Evolutionary conservation across 2,797 vertebrate genomes (phyloP).

Genomic region (Enteromius anoplus): DNA sequence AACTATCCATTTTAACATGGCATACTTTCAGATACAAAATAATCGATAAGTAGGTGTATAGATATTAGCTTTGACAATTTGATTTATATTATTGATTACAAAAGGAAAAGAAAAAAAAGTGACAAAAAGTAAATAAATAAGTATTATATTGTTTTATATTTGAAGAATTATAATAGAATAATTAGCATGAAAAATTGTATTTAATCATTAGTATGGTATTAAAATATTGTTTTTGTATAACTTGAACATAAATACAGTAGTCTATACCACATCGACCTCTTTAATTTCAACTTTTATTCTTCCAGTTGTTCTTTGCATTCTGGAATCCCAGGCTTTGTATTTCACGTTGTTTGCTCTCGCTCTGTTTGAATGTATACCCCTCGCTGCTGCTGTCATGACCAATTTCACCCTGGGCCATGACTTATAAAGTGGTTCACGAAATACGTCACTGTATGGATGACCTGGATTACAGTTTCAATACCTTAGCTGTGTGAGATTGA

Average conservation of each 20-base stretch:
- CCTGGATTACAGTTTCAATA: conserved; percentile 19
- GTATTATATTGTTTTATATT: neutral
- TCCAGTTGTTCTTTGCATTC: conserved; percentile 30
- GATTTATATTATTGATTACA: neutral
- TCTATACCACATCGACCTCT: neutral
- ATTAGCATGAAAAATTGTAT: neutral
- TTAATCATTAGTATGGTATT: too few relatives aligned
- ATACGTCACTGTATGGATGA: conserved; percentile 18
- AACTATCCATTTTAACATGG: neutral
- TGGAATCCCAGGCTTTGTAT: conserved; percentile 6
- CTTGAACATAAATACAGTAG: neutral
- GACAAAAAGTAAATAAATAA: neutral
- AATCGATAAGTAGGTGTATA: neutral
- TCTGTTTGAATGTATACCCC: conserved; percentile 42
- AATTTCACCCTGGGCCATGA: conserved; percentile 50
- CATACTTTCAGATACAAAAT: neutral
- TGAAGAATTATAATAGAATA: neutral
- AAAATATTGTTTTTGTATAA: neutral
- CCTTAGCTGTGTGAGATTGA: neutral
- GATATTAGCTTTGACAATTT: neutral
- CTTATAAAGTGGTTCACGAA: conserved; percentile 38
- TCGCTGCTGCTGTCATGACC: conserved; percentile 52
- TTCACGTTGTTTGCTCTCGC: conserved; percentile 27
- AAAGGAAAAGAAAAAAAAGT: neutral
- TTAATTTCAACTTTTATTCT: conserved; percentile 39